phyloP scores from a whole-genome alignment of 2,888 invertebrate species.

The Agriotes lineatus region DNA sequence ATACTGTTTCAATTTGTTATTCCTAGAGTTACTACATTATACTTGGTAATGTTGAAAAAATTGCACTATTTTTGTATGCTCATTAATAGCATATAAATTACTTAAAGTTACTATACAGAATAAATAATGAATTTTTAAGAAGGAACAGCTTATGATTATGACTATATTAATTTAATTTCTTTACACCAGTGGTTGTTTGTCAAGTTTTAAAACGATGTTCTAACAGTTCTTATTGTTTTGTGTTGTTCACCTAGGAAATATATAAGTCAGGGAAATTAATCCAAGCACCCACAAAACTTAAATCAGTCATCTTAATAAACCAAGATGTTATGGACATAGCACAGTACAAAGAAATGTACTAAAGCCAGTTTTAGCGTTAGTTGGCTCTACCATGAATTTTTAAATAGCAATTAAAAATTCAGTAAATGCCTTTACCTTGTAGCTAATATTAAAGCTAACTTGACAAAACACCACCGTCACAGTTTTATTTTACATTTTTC shows the following conservation, averaged over 20 bases:
- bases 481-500: constrained; percentile 1
- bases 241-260: no score
- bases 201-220: no score
- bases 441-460: neutral
- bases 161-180: neutral
- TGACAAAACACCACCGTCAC: constrained; percentile 8
- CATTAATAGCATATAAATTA: constrained; percentile 2
- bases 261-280: no score
- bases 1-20: constrained; percentile 18
- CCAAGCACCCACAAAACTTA: no score
- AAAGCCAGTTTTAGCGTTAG: neutral
- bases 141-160: constrained; percentile 2
- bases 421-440: constrained; percentile 16
- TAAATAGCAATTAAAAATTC: constrained; percentile 36
- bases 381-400: constrained; percentile 33
- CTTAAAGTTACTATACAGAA: constrained; percentile 5
- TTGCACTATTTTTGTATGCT: constrained; percentile 24
- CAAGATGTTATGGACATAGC: neutral
- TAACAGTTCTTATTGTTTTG: no score
- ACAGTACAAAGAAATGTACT: neutral
- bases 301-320: neutral
- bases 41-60: constrained; percentile 24
- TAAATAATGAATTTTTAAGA: neutral
- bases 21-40: constrained; percentile 2
- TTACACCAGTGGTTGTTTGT: neutral